These are phyloP conservation scores for Thaleichthys pacificus DNA, from an alignment of 2,797 vertebrate genomes.

Conservation along the genomic window DNA sequence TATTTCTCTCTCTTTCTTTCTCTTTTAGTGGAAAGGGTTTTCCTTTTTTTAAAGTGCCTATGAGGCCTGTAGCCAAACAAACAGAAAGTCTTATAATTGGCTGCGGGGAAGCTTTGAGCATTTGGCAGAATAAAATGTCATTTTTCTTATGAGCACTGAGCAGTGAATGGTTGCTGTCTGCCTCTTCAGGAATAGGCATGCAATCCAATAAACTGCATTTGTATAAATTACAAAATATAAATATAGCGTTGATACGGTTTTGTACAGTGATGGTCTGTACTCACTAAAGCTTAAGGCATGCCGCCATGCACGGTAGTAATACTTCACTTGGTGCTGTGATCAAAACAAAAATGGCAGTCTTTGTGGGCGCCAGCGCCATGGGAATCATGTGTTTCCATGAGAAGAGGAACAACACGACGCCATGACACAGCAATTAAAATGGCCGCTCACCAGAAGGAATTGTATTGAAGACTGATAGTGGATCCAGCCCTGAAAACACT, in stretches of 20 bases:
- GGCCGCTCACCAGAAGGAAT: not conserved
- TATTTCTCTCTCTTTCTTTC: not conserved
- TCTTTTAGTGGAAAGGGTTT: conserved; percentile 45
- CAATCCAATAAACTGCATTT: conserved; percentile 2
- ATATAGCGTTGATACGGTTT: no score
- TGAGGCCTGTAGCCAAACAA: conserved; percentile 47
- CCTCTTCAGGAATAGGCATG: conserved; percentile 43
- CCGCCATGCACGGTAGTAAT: not conserved
- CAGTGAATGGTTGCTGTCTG: conserved; percentile 28
- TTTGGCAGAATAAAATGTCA: conserved; percentile 47
- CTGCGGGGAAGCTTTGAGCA: conserved; percentile 25
- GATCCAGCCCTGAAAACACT: not conserved
- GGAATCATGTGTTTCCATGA: conserved; percentile 9
- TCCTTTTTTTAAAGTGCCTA: conserved; percentile 47
- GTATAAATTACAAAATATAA: no score
- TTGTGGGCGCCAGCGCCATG: not conserved
- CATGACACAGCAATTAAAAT: conserved; percentile 5
- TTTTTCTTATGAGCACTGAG: conserved; percentile 42
- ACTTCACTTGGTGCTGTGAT: conserved; percentile 7
- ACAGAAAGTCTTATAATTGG: conserved; percentile 54
- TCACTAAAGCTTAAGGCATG: no score
- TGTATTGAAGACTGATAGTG: no score
- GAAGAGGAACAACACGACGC: not conserved
- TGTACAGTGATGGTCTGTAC: no score
- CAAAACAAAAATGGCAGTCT: not conserved